Conservation (phyloP, 1,140 invertebrate genomes). For the Zeugodacus cucurbitae region DNA sequence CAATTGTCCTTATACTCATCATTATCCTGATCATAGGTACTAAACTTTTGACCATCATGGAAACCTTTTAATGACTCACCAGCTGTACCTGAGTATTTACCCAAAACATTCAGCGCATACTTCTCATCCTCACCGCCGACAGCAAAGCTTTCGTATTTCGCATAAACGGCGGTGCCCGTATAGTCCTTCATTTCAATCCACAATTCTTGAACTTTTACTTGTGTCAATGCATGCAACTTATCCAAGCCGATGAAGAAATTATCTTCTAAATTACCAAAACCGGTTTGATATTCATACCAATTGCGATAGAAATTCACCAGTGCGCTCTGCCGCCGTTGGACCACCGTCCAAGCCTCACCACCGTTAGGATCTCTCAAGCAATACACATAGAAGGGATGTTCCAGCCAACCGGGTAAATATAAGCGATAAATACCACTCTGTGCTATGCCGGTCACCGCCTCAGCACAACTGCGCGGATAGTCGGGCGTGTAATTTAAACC, state of each 20-base stretch:
- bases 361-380: background rate
- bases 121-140: slow-evolving; percentile 73
- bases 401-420: background rate
- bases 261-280: slow-evolving; percentile 72
- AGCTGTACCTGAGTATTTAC: slow-evolving; percentile 73
- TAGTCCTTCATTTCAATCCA: slow-evolving; percentile 75
- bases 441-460: background rate
- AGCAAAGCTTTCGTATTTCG: slow-evolving; percentile 74
- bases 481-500: background rate
- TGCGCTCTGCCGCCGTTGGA: slow-evolving; percentile 74
- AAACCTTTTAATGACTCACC: slow-evolving; percentile 70
- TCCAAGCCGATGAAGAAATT: slow-evolving; percentile 75
- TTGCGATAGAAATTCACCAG: slow-evolving; percentile 72
- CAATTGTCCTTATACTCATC: slow-evolving; percentile 16
- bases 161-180: slow-evolving; percentile 68
- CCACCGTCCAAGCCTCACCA: slow-evolving; percentile 54
- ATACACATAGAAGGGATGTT: background rate
- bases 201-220: slow-evolving; percentile 71
- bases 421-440: slow-evolving; percentile 16
- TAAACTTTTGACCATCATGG: slow-evolving; percentile 21
- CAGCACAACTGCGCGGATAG: background rate
- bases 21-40: slow-evolving; percentile 22
- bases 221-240: slow-evolving; percentile 71
- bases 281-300: slow-evolving; percentile 73
- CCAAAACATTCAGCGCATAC: slow-evolving; percentile 73